phyloP scores from a whole-genome alignment of 2,888 invertebrate genomes.

The Drosophila neutralis region DNA sequence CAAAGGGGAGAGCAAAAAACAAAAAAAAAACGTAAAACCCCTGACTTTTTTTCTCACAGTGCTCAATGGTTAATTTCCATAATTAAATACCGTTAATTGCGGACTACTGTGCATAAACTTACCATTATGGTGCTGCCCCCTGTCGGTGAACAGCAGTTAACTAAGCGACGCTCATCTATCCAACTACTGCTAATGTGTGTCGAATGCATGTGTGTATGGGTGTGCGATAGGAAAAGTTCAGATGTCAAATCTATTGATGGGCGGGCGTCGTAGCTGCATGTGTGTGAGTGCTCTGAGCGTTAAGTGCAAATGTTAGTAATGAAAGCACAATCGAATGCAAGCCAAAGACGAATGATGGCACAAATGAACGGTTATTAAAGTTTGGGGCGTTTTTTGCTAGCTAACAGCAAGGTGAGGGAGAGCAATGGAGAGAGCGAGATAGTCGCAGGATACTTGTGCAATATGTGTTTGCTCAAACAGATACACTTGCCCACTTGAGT shows the following conservation, averaged over 20 bases:
- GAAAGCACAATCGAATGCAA: slow-evolving; percentile 43
- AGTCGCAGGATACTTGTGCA: slow-evolving; percentile 45
- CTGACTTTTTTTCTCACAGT: slow-evolving; percentile 56
- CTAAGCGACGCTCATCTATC: slow-evolving; percentile 15
- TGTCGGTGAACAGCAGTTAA: slow-evolving; percentile 24
- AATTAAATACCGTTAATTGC: slow-evolving; percentile 77
- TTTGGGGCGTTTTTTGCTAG: slow-evolving; percentile 39
- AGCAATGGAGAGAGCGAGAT: neutral
- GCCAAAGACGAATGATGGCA: slow-evolving; percentile 52
- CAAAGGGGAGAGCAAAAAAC: slow-evolving; percentile 19
- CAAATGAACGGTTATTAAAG: slow-evolving; percentile 75
- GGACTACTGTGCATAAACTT: slow-evolving; percentile 51
- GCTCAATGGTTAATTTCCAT: slow-evolving; percentile 74
- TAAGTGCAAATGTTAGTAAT: slow-evolving; percentile 41
- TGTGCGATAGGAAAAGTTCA: slow-evolving; percentile 55
- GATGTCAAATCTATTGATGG: slow-evolving; percentile 70
- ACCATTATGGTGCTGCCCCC: slow-evolving; percentile 33
- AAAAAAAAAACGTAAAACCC: slow-evolving; percentile 11
- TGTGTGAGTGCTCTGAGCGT: slow-evolving; percentile 14
- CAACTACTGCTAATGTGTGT: slow-evolving; percentile 2
- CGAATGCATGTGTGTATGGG: slow-evolving; percentile 3
- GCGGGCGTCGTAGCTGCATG: slow-evolving; percentile 19
- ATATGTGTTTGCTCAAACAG: slow-evolving; percentile 25
- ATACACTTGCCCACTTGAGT: slow-evolving; percentile 55
- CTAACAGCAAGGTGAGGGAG: slow-evolving; percentile 44